Conservation (phyloP, 92 coral and sea anemone species). For the Phymanthus crucifer region DNA sequence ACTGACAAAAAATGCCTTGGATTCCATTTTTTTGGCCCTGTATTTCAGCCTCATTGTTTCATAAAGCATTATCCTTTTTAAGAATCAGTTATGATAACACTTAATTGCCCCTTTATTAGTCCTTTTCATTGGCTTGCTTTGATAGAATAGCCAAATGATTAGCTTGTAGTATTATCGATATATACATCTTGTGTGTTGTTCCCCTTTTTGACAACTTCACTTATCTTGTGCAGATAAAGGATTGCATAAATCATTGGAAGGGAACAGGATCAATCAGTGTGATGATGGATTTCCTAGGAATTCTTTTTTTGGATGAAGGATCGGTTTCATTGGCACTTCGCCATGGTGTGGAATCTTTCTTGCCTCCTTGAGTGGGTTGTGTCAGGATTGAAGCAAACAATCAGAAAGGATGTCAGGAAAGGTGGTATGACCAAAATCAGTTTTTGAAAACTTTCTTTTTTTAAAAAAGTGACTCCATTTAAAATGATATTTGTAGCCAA, state of each 20-base stretch:
- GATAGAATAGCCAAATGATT: not conserved
- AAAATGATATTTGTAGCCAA: not conserved
- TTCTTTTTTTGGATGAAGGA: conserved; percentile 37
- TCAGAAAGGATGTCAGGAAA: conserved; percentile 40
- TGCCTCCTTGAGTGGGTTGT: conserved; percentile 16
- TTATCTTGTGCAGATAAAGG: conserved; percentile 54
- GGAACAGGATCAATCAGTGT: conserved; percentile 36
- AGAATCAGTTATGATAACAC: not conserved
- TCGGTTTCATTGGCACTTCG: conserved; percentile 36
- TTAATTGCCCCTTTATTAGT: not conserved
- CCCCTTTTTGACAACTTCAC: conserved; percentile 35
- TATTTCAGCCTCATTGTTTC: not conserved
- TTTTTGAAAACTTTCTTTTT: not conserved
- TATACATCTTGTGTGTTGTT: not conserved
- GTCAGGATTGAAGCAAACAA: conserved; percentile 18
- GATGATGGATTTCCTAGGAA: conserved; percentile 44
- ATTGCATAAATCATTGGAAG: conserved; percentile 44
- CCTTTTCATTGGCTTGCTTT: not conserved
- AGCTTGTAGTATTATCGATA: not conserved
- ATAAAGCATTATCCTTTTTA: not conserved
- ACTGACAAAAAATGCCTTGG: no score
- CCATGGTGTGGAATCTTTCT: conserved; percentile 49
- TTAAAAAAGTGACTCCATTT: not conserved
- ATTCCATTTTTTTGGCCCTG: not conserved
- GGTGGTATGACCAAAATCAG: conserved; percentile 30